Conservation (phyloP, 2,113 vertebrate genomes). For the Chloebia gouldiae region DNA sequence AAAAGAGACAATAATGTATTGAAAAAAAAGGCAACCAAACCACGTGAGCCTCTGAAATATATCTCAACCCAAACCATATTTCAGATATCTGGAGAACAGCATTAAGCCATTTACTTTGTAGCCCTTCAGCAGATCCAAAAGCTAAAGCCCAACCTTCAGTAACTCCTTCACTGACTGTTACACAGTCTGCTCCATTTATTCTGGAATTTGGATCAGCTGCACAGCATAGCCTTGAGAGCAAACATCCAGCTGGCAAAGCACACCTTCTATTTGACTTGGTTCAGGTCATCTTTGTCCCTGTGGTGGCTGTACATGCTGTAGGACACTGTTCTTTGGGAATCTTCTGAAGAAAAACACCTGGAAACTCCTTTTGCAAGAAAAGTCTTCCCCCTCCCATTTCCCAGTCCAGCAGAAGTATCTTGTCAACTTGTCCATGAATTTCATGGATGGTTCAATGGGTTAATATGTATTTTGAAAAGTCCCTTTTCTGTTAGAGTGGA, state of each 20-base stretch:
- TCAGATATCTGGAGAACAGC: neutral
- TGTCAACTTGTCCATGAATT: neutral
- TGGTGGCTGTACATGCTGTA: fast-evolving
- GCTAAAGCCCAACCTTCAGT: neutral
- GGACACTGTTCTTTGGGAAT: neutral
- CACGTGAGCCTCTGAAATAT: neutral
- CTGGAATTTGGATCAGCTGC: neutral
- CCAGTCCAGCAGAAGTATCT: neutral
- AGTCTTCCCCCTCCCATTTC: neutral
- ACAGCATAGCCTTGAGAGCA: neutral
- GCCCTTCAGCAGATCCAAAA: neutral
- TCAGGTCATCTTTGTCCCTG: neutral
- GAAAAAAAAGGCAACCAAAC: neutral
- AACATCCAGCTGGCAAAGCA: neutral
- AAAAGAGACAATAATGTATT: neutral
- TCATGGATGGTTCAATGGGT: neutral
- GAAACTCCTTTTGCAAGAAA: neutral
- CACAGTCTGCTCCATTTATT: neutral
- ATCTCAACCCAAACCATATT: neutral
- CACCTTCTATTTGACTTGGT: fast-evolving
- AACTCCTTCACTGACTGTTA: neutral
- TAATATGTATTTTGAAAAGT: neutral
- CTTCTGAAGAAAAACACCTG: neutral
- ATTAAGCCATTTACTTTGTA: neutral
- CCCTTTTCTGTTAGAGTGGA: neutral